Evolutionary conservation across 2,113 vertebrate species (phyloP), one percentile per base, ranked within the genome.

Genomic region (Bubo scandiacus): DNA sequence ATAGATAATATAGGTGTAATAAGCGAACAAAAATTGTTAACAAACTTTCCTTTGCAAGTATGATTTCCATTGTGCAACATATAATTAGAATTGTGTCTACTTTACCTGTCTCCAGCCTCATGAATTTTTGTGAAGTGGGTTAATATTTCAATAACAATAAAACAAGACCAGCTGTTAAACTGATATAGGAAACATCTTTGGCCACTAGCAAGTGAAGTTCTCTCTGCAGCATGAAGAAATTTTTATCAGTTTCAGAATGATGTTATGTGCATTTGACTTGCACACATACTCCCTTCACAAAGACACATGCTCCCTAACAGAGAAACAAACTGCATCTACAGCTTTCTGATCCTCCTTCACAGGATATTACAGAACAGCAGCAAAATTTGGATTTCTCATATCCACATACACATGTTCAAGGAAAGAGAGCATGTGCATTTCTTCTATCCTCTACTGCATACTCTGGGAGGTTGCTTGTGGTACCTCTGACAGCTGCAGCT

Each of bases 331-430:
- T 86, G 79, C 65, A 91, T 68, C 86, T 95, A 72, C 93, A 85
- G 49, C 89, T 90, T 88, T 89, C 85, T 58, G 45, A 91, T 95
- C 84, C 73, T 54, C 55, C 89, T 96, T 86, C 63, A 4, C 42
- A 91, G 71, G 95, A 79, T 78, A 91, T 88, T 92, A 86, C 30
- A 82, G 42, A 86, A 72, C 83, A 97, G 95, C 96, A 97, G 96
- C 92, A 92, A 65, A 86, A 92, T 66, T 54, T 94, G 81, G 81
- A 87, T 92, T 71, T 67, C 95, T 83, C 43, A 10, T 66, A 51
- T 83, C 66, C 68, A 38, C 65, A 52, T 26, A 45, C 88, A 98
- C 85, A 73, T 25, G 38, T 49, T 54, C 26, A 73, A 95, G 84
- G 66, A 96, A 89, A 86, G 88, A 84, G 25, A 62, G 26, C 70